Conservation (phyloP, 2,797 vertebrate genomes). For the Syndactyla subalaris region DNA sequence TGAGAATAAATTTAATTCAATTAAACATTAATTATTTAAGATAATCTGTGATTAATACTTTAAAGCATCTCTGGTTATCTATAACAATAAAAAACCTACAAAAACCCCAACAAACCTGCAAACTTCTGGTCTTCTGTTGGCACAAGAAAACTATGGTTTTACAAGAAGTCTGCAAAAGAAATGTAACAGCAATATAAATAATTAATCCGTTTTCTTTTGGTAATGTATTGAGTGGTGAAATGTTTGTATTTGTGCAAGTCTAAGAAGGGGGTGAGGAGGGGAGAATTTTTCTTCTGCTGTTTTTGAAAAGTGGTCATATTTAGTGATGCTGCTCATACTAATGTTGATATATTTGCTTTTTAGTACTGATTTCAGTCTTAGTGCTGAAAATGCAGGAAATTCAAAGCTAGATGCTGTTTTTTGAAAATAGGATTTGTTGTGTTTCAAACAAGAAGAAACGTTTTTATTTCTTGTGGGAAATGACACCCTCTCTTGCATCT, state of each 20-base stretch:
- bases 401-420: slow-evolving; percentile 6
- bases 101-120: not conserved
- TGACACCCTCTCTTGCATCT: not conserved
- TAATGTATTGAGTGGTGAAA: not conserved
- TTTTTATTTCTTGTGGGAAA: not conserved
- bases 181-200: not conserved
- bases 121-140: not conserved
- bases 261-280: not conserved
- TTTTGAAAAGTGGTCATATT: not conserved
- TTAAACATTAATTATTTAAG: not conserved
- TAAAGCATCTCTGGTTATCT: not conserved
- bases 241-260: not conserved
- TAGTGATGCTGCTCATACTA: not conserved
- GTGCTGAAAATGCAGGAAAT: slow-evolving; percentile 51
- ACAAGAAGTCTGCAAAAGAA: not conserved
- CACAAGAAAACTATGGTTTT: not conserved
- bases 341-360: not conserved
- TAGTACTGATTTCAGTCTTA: not conserved
- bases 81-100: not conserved
- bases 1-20: not conserved
- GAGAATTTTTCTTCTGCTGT: not conserved
- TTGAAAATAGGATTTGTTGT: slow-evolving; percentile 7
- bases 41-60: not conserved
- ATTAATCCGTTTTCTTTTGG: not conserved
- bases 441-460: not conserved